phyloP scores from a whole-genome alignment of 2,797 vertebrate species.

The Girardinus metallicus region DNA sequence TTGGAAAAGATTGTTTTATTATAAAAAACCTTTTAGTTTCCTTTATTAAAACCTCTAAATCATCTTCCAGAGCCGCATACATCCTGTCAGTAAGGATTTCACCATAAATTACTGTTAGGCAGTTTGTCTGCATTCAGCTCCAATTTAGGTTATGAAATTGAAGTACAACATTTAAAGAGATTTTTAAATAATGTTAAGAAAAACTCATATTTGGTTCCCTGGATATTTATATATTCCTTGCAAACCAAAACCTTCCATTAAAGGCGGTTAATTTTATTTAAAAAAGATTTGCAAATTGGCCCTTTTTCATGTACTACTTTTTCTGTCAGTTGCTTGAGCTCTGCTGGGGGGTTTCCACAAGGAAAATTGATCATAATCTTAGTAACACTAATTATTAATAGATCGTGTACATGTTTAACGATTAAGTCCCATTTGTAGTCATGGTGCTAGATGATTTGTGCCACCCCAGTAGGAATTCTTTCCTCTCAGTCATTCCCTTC shows the following conservation, averaged over 20 bases:
- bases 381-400: background rate
- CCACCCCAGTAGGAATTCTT: slow-evolving; percentile 41
- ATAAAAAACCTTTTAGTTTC: too few relatives aligned
- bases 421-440: background rate
- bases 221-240: background rate
- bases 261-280: too few relatives aligned
- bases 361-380: background rate
- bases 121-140: too few relatives aligned
- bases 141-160: too few relatives aligned
- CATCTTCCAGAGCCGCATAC: background rate
- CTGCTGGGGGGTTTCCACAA: background rate
- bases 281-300: background rate
- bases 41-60: background rate
- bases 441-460: background rate
- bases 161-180: background rate
- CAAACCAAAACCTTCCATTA: background rate
- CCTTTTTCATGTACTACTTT: background rate
- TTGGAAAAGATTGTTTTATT: background rate
- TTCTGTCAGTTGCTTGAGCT: background rate
- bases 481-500: slow-evolving; percentile 46
- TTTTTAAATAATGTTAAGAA: background rate
- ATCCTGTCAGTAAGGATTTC: too few relatives aligned
- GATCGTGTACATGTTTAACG: slow-evolving; percentile 2
- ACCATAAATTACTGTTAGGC: too few relatives aligned
- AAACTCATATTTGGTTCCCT: background rate